These are phyloP conservation scores for Gobio gobio DNA, from an alignment of 2,113 vertebrate genomes.

Conservation along the genomic window DNA sequence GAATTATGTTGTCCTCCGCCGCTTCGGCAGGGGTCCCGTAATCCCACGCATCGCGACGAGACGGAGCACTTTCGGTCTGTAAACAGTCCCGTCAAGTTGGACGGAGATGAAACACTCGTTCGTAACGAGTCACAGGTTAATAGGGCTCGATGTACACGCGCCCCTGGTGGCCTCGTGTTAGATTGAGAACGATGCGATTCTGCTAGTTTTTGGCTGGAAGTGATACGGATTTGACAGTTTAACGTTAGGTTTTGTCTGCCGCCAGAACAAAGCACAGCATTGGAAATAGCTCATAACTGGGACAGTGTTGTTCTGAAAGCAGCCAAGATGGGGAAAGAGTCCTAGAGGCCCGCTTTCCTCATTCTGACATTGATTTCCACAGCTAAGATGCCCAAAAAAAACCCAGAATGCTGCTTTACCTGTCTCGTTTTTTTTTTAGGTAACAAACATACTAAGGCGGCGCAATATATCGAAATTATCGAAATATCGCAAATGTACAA, in stretches of 20 bases:
- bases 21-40: background rate
- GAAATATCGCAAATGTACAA: too few species aligned
- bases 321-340: background rate
- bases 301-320: background rate
- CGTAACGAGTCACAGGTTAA: background rate
- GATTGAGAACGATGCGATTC: background rate
- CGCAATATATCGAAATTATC: too few species aligned
- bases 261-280: background rate
- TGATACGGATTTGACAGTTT: background rate
- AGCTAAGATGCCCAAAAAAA: background rate
- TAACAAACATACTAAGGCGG: too few species aligned
- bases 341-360: background rate
- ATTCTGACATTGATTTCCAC: background rate
- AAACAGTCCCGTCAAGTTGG: conserved; percentile 1
- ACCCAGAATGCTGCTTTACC: background rate
- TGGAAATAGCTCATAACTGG: background rate
- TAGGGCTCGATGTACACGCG: background rate
- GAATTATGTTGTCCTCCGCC: conserved; percentile 11
- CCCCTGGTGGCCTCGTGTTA: background rate
- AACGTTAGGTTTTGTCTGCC: background rate
- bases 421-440: background rate
- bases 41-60: background rate
- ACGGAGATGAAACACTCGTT: conserved; percentile 16
- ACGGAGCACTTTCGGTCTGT: background rate
- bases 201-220: background rate